Evolutionary conservation across 2,113 vertebrate species (phyloP).

Genomic region (Takifugu bimaculatus): DNA sequence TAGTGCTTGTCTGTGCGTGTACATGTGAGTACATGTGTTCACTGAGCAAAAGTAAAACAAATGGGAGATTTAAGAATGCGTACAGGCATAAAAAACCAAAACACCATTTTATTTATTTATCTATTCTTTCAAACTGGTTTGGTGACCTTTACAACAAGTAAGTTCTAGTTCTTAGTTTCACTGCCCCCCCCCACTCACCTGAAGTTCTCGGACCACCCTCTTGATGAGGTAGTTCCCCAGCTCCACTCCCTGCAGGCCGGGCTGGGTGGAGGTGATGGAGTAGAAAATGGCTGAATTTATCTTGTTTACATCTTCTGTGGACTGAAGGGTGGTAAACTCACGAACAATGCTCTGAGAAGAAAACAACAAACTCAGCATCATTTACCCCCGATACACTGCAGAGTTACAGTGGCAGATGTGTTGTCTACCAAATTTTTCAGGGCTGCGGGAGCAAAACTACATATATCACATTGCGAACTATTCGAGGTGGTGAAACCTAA

Average conservation of each 20-base stretch:
- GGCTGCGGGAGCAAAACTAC: constrained; percentile 23
- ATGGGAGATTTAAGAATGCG: constrained; percentile 15
- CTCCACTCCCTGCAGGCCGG: constrained; percentile 92
- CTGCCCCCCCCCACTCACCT: constrained; percentile 72
- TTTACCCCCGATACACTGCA: neutral
- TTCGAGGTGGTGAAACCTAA: constrained; percentile 23
- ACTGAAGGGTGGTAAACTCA: constrained; percentile 76
- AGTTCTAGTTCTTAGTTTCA: too few species aligned
- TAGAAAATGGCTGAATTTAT: constrained; percentile 90
- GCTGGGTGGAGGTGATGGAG: constrained; percentile 91
- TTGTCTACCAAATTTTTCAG: neutral
- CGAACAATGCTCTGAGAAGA: constrained; percentile 83
- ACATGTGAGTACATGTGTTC: constrained; percentile 19
- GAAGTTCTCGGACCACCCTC: constrained; percentile 87
- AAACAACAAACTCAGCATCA: neutral
- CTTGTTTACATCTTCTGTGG: constrained; percentile 78
- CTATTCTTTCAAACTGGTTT: too few species aligned
- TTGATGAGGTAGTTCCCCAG: constrained; percentile 94
- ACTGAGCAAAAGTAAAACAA: constrained; percentile 9
- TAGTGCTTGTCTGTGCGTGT: constrained; percentile 5
- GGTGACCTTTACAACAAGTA: too few species aligned
- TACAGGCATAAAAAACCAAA: too few species aligned
- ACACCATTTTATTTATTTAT: too few species aligned
- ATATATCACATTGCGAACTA: constrained; percentile 4
- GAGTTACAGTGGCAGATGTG: neutral